A percentile compares a stretch with the other conserved stretches of the same genome.
Conservation (phyloP, 1,140 invertebrate species). For the Sipha flava region DNA sequence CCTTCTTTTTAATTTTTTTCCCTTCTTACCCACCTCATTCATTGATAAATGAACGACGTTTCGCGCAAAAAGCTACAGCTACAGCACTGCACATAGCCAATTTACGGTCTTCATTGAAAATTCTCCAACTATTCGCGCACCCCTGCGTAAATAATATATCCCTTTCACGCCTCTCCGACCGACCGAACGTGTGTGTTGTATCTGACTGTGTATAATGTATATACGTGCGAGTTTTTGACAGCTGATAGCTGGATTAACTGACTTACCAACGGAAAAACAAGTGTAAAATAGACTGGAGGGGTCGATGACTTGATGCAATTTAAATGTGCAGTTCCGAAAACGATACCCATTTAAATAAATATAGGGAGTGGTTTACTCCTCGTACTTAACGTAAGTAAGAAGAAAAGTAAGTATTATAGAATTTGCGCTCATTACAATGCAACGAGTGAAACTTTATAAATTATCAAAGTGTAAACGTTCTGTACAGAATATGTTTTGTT, state of each 20-base stretch:
- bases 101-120: not conserved
- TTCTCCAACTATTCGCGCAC: not conserved
- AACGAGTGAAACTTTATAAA: no score
- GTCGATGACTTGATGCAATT: conserved; percentile 12
- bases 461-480: no score
- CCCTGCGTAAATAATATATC: conserved; percentile 24
- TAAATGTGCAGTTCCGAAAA: conserved; percentile 1
- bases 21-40: not conserved
- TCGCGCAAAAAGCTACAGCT: not conserved
- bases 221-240: conserved; percentile 27
- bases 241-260: conserved; percentile 31
- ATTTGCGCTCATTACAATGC: not conserved
- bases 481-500: no score
- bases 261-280: conserved; percentile 31
- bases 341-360: conserved; percentile 2
- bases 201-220: not conserved
- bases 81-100: not conserved
- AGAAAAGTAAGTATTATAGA: not conserved
- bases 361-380: not conserved
- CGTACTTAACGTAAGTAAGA: not conserved
- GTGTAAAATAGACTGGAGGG: conserved; percentile 13
- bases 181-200: not conserved
- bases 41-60: conserved; percentile 17
- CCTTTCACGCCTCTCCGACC: not conserved
- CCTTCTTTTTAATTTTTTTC: not conserved